Evolutionary conservation across 2,113 vertebrate species (phyloP).

Genomic region (Strigops habroptila): DNA sequence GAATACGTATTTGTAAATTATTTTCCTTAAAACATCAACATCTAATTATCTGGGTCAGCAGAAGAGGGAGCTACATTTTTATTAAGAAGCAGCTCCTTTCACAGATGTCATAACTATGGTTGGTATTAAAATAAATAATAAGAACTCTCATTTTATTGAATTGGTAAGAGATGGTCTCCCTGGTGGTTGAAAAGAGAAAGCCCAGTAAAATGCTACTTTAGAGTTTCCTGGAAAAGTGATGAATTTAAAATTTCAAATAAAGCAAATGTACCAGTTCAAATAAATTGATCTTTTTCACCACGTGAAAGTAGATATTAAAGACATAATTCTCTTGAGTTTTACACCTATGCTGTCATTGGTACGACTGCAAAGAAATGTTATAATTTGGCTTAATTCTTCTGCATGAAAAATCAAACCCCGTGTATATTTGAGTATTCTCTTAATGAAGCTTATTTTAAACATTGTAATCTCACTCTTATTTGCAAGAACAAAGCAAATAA

Average conservation of each 20-base stretch:
- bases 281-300: conserved; percentile 5
- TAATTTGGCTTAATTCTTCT: neutral
- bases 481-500: neutral
- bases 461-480: neutral
- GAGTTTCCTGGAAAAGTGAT: conserved; percentile 6
- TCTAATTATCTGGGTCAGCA: conserved; percentile 58
- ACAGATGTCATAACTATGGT: neutral
- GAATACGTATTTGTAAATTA: neutral
- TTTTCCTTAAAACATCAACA: neutral
- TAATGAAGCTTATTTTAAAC: neutral
- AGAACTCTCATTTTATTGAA: neutral
- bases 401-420: neutral
- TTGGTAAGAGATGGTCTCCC: neutral
- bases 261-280: conserved; percentile 20
- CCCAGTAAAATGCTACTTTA: neutral
- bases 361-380: neutral
- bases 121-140: conserved; percentile 33
- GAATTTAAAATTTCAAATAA: conserved; percentile 43
- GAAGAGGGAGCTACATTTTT: conserved; percentile 62
- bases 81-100: neutral
- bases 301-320: neutral
- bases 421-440: neutral
- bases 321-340: conserved; percentile 22
- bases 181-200: neutral
- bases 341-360: neutral